phyloP scores from a whole-genome alignment of 2,888 invertebrate species.

The Stictocephala bisonia region DNA sequence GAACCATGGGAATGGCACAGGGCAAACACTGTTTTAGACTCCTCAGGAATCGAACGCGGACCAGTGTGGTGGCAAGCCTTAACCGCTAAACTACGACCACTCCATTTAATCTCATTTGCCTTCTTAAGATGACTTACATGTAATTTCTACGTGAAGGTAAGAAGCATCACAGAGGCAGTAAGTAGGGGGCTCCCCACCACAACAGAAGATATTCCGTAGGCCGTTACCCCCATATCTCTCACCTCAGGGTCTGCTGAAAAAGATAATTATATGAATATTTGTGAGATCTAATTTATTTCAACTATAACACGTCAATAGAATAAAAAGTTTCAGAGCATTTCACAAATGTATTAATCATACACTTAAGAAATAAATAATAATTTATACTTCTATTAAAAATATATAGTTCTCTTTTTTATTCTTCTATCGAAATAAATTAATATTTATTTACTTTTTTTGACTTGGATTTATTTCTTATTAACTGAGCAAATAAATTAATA shows the following conservation, averaged over 20 bases:
- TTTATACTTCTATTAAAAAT: no score
- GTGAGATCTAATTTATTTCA: no score
- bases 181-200: not conserved
- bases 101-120: not conserved
- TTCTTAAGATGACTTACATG: not conserved
- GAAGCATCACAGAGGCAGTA: not conserved
- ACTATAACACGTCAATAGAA: not conserved
- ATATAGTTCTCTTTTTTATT: no score
- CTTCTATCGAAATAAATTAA: no score
- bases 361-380: no score
- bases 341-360: no score
- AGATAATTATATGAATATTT: no score
- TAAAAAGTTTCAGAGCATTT: not conserved
- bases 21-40: not conserved
- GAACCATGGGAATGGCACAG: slow-evolving; percentile 11
- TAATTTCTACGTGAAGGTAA: slow-evolving; percentile 17
- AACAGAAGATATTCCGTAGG: slow-evolving; percentile 42
- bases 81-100: not conserved
- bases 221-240: slow-evolving; percentile 58
- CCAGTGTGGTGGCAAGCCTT: not conserved
- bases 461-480: no score
- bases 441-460: no score
- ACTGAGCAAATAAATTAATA: no score
- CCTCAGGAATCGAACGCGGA: not conserved
- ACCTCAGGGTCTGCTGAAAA: slow-evolving; percentile 57